phyloP scores from a whole-genome alignment of 37 sponge, comb jelly and placozoan species.

The Aphrocallistes beatrix region DNA sequence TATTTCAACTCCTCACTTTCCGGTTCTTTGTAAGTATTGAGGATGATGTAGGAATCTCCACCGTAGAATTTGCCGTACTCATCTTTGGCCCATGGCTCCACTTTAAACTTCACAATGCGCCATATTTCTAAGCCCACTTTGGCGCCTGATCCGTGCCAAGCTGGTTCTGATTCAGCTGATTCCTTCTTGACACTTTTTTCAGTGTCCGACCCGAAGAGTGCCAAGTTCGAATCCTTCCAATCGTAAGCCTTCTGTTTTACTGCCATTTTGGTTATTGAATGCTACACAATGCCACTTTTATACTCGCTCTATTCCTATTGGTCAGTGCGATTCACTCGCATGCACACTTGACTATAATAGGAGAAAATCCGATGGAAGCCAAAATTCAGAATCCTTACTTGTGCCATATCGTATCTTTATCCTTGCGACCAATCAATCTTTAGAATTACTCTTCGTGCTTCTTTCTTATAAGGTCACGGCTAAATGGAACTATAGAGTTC shows the following conservation, averaged over 20 bases:
- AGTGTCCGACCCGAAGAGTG: constrained; percentile 38
- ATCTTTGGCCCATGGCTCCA: constrained; percentile 26
- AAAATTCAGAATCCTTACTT: too few relatives aligned
- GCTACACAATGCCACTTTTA: not conserved
- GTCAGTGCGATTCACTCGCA: too few relatives aligned
- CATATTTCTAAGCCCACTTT: constrained; percentile 47
- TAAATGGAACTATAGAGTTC: too few relatives aligned
- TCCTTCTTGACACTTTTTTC: constrained; percentile 42
- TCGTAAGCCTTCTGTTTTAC: constrained; percentile 49
- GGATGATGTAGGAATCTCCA: constrained; percentile 56
- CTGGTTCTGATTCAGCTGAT: constrained; percentile 37
- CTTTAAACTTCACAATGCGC: constrained; percentile 48
- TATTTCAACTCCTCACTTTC: constrained; percentile 20
- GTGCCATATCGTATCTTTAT: too few relatives aligned
- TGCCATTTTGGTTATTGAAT: not conserved
- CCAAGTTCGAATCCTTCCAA: constrained; percentile 55
- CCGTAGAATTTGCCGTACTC: constrained; percentile 42
- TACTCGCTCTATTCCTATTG: too few relatives aligned
- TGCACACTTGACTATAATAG: too few relatives aligned
- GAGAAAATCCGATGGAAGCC: too few relatives aligned
- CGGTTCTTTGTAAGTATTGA: constrained; percentile 40
- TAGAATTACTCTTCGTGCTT: too few relatives aligned
- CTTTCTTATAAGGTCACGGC: too few relatives aligned
- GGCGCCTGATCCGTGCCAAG: constrained; percentile 38
- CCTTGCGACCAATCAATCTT: too few relatives aligned